These are phyloP conservation scores for Paradisaea rubra DNA, from an alignment of 2,113 vertebrate species.

Conservation along the genomic window DNA sequence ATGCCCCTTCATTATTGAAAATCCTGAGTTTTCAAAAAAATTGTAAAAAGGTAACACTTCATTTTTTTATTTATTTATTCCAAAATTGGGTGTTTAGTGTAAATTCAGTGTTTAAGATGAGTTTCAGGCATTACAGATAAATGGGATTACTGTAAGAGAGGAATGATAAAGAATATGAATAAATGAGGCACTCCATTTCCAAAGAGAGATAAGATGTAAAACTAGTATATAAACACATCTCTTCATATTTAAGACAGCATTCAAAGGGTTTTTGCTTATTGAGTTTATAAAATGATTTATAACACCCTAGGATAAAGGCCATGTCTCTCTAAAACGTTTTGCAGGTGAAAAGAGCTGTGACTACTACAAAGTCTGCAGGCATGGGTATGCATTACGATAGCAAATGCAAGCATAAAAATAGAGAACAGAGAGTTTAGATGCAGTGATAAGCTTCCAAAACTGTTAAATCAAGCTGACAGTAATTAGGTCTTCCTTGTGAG, in stretches of 20 bases:
- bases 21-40: not conserved
- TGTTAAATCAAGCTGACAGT: not conserved
- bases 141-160: not conserved
- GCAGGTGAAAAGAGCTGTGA: not conserved
- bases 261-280: not conserved
- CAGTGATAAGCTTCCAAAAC: not conserved
- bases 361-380: not conserved
- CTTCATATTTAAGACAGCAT: not conserved
- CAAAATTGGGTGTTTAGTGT: not conserved
- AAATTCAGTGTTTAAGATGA: not conserved
- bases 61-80: not conserved
- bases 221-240: not conserved
- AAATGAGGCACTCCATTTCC: not conserved
- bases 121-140: not conserved
- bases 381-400: not conserved
- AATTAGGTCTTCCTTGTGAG: not conserved
- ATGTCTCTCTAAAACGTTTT: not conserved
- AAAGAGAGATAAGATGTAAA: not conserved
- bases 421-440: not conserved
- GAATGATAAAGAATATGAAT: not conserved
- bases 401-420: not conserved
- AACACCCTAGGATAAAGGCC: not conserved
- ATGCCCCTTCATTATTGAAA: not conserved
- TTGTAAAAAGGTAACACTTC: not conserved
- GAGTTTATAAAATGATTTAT: not conserved